Percentiles rank a stretch among this genome's conserved stretches.
phyloP scores from a whole-genome alignment of 1,140 invertebrate species.

The Mizuhopecten yessoensis region DNA sequence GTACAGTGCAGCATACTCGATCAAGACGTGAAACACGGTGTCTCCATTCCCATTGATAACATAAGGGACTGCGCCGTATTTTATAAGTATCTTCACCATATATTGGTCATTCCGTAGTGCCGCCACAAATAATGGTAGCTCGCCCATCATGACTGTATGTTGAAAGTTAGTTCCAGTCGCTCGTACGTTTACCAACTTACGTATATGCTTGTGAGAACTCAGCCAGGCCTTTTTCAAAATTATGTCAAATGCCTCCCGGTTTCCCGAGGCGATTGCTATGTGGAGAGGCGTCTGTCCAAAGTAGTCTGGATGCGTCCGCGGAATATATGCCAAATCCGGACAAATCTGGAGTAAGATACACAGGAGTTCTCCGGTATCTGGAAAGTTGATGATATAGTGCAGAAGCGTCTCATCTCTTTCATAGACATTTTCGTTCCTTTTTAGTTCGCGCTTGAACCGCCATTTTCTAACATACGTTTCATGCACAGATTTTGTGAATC shows the following conservation, averaged over 20 bases:
- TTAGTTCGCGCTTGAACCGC: neutral
- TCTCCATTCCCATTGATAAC: constrained; percentile 66
- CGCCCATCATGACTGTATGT: constrained; percentile 75
- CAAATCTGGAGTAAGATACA: constrained; percentile 44
- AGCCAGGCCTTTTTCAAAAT: constrained; percentile 52
- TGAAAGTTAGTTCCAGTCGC: constrained; percentile 68
- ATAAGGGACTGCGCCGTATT: constrained; percentile 60
- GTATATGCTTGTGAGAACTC: constrained; percentile 18
- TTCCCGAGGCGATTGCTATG: constrained; percentile 70
- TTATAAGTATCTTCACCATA: constrained; percentile 66
- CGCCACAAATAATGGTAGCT: constrained; percentile 73
- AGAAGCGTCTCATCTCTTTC: constrained; percentile 1
- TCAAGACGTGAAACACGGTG: constrained; percentile 71
- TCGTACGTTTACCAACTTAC: constrained; percentile 52
- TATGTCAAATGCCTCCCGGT: constrained; percentile 57
- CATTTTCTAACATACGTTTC: neutral
- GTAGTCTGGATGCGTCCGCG: constrained; percentile 56
- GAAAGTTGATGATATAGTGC: neutral
- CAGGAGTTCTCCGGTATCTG: neutral
- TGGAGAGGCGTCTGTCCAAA: constrained; percentile 72
- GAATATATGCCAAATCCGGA: constrained; percentile 57
- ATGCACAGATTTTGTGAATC: neutral
- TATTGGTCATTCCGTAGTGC: constrained; percentile 67
- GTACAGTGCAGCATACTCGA: constrained; percentile 68
- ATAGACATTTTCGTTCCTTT: neutral